Evolutionary conservation across 2,888 invertebrate genomes (phyloP).

Genomic region (Standfussiana lucernea): DNA sequence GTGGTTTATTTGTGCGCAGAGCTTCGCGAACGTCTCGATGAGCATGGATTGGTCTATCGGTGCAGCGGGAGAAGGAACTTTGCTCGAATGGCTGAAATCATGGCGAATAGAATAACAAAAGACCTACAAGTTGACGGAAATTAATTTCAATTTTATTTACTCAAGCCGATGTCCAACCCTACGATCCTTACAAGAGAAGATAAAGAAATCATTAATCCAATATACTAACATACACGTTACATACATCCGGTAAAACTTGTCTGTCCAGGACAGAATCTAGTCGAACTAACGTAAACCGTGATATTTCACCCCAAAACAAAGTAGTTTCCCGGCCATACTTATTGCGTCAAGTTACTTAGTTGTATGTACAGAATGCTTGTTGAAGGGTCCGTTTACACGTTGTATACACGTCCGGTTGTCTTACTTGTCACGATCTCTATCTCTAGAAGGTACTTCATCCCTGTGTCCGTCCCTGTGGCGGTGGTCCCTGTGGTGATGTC

Average conservation of each 20-base stretch:
- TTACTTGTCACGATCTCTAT: slow-evolving; percentile 75
- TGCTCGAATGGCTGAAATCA: slow-evolving; percentile 71
- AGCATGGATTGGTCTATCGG: slow-evolving; percentile 77
- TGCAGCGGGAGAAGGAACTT: slow-evolving; percentile 63
- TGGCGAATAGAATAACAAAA: neutral
- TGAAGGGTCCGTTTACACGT: neutral
- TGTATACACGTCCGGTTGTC: neutral
- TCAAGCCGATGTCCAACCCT: neutral
- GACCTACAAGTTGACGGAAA: neutral
- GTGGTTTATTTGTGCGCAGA: slow-evolving; percentile 81
- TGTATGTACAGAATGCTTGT: neutral
- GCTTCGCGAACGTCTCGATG: slow-evolving; percentile 84
- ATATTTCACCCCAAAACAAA: too few relatives aligned
- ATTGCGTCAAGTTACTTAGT: neutral
- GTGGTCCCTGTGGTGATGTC: slow-evolving; percentile 73
- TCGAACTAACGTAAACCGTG: too few relatives aligned
- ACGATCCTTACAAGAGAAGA: neutral
- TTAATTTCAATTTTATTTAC: neutral
- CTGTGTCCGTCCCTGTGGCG: slow-evolving; percentile 73
- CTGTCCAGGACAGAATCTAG: neutral
- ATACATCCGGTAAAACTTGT: neutral
- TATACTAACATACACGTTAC: neutral
- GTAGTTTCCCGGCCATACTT: neutral
- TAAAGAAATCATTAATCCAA: neutral
- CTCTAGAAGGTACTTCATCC: slow-evolving; percentile 73